A percentile compares a stretch with the other conserved stretches of the same genome.
Conservation (phyloP, 2,888 invertebrate genomes). For the Mesorhabditis sp. region DNA sequence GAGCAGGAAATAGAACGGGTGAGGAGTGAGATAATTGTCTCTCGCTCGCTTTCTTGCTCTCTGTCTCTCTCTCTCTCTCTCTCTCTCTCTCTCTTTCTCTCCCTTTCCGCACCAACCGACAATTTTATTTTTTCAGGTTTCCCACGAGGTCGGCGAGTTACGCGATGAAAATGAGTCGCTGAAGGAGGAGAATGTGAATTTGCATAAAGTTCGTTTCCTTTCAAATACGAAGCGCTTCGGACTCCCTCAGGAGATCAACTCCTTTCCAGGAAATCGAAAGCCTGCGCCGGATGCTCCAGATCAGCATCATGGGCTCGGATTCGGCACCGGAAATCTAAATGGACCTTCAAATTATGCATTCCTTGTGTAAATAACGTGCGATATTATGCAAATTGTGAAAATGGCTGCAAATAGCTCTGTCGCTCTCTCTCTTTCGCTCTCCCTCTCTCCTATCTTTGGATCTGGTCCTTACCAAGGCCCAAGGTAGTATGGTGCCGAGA, state of each 20-base stretch:
- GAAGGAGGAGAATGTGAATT: conserved; percentile 17
- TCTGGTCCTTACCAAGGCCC: too few relatives aligned
- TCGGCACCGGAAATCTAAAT: not conserved
- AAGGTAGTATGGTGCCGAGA: too few relatives aligned
- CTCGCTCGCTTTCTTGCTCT: not conserved
- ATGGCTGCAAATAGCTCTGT: too few relatives aligned
- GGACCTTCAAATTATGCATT: not conserved
- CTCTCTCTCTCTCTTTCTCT: too few relatives aligned
- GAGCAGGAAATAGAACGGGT: conserved; percentile 14
- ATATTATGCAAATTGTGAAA: not conserved
- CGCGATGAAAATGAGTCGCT: conserved; percentile 22
- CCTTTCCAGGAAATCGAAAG: conserved; percentile 1
- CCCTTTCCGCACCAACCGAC: too few relatives aligned
- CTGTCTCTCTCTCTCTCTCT: too few relatives aligned
- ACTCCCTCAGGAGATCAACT: not conserved
- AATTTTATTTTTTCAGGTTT: not conserved
- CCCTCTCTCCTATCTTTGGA: too few relatives aligned
- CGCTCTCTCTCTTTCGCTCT: too few relatives aligned
- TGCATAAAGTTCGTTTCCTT: not conserved
- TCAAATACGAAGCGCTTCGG: not conserved
- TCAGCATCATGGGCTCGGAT: not conserved
- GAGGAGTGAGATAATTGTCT: not conserved
- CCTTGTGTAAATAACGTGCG: not conserved
- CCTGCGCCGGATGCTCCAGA: conserved; percentile 5
- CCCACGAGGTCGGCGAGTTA: conserved; percentile 12